A percentile compares a stretch with the other conserved stretches of the same genome.
Evolutionary conservation across 2,888 invertebrate species (phyloP).

Genomic region (Rhimphoctona megacephalus): DNA sequence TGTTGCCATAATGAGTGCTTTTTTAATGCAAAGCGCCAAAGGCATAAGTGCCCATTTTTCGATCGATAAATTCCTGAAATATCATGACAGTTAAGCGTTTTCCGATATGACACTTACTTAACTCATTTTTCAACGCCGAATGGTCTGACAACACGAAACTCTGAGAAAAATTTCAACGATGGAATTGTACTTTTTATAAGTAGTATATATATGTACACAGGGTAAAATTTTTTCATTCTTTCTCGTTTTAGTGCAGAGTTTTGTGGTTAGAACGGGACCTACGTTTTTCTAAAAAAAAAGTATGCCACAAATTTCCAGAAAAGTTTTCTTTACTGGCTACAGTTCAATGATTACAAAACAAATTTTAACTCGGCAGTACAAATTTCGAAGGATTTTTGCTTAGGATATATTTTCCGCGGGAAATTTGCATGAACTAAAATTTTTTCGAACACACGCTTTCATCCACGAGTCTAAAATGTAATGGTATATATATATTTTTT

Average conservation of each 20-base stretch:
- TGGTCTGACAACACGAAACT: background rate
- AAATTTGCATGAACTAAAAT: background rate
- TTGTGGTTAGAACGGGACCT: slow-evolving; percentile 18
- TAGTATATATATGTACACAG: too few species aligned
- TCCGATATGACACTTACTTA: slow-evolving; percentile 51
- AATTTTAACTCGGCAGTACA: slow-evolving; percentile 2
- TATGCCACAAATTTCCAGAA: slow-evolving; percentile 16
- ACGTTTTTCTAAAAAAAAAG: slow-evolving; percentile 14
- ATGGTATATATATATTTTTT: background rate
- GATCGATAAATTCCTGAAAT: background rate
- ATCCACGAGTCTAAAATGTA: background rate
- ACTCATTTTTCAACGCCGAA: slow-evolving; percentile 25
- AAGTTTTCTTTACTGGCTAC: background rate
- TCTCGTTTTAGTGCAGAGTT: background rate
- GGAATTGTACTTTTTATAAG: background rate
- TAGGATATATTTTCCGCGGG: background rate
- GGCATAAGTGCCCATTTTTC: slow-evolving; percentile 25
- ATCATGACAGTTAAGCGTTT: slow-evolving; percentile 54
- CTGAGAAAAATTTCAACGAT: slow-evolving; percentile 33
- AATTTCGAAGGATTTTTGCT: background rate
- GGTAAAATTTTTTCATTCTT: background rate
- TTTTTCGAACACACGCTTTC: background rate
- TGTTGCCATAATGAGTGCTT: background rate
- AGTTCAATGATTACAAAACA: background rate
- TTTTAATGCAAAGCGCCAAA: background rate